Base-by-base conservation (phyloP, 2,797 vertebrate genomes). In the Manis pentadactyla region DNA sequence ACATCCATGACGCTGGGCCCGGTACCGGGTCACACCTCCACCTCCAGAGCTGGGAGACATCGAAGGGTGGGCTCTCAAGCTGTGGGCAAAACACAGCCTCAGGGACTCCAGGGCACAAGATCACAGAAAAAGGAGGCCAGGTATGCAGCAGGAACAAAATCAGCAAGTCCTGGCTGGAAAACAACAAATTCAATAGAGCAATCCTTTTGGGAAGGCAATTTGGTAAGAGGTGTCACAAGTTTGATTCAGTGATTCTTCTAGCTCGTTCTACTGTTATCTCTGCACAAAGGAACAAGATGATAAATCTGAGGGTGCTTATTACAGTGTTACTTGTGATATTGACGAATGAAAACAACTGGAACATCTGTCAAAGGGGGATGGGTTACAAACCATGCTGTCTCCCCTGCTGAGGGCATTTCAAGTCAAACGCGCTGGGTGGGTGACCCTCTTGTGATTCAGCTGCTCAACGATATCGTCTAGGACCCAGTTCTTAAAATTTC, bases 231-330 rank as follows among this genome's bases (percentile, higher is more conserved):
- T 55, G 10, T 59, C 57, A 37, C 11, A 39, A 6, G 21, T 89
- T 68, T 29, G 37, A 13, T 17, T 42, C 31, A 6, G 13, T 39
- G n/a, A 9, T 37, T 53, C 21, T 34, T 61, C 39, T 25, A 18
- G 61, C 23, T 23, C 5, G 29, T 78, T 31, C 2, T 68, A 2
- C 23, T 37, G 13, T 3, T 42, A 10, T 31, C 75, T 90, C 61
- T 66, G 49, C 5, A 9, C 55, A n/a, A 42, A 34, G 63, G 29
- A 1, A 25, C 59, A 2, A 7, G 34, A 4, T 7, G 2, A 31
- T n/a, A 46, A 46, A 77, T 4, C 0, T 0, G 2, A 29, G 53
- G 14, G 7, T 42, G 39, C 27, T 34, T 11, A 8, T n/a, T 7
- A 7, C 29, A 5, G 4, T 1, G 8, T 59, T 31, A 17, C 37